A percentile compares a stretch with the other conserved stretches of the same genome.
Evolutionary conservation across 2,888 invertebrate species (phyloP).

Genomic region (Minunthozetes semirufus): DNA sequence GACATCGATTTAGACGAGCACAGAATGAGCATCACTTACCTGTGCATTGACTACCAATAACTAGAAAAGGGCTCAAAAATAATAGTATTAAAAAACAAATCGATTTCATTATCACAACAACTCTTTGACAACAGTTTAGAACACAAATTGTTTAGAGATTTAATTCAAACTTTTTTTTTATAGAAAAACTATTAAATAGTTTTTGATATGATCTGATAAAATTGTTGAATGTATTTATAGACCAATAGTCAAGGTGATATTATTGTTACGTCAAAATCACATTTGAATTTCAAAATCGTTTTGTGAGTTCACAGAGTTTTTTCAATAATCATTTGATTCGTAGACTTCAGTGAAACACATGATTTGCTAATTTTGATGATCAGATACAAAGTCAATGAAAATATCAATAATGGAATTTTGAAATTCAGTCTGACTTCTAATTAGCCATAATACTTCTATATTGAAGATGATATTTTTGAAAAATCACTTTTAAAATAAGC

Average conservation of each 20-base stretch:
- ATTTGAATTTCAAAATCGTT: neutral
- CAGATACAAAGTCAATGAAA: too few species aligned
- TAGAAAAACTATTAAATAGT: neutral
- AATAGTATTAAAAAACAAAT: neutral
- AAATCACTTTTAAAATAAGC: too few species aligned
- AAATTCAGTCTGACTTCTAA: too few species aligned
- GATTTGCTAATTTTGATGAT: too few species aligned
- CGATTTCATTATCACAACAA: neutral
- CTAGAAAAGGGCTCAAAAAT: neutral
- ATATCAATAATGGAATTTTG: too few species aligned
- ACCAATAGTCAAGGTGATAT: neutral
- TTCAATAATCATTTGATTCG: too few species aligned
- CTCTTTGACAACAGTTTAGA: neutral
- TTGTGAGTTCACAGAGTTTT: too few species aligned
- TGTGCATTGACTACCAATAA: neutral
- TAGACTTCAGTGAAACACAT: too few species aligned
- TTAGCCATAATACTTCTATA: too few species aligned
- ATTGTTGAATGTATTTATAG: neutral
- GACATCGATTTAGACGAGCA: neutral
- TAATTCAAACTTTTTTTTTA: neutral
- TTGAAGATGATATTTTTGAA: too few species aligned
- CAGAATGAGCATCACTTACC: neutral
- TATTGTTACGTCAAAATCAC: neutral
- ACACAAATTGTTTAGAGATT: neutral
- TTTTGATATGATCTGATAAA: neutral